Percentiles rank a stretch among this genome's conserved stretches.
Conservation (phyloP, 2,888 invertebrate species). For the Dorcus parallelipipedus region DNA sequence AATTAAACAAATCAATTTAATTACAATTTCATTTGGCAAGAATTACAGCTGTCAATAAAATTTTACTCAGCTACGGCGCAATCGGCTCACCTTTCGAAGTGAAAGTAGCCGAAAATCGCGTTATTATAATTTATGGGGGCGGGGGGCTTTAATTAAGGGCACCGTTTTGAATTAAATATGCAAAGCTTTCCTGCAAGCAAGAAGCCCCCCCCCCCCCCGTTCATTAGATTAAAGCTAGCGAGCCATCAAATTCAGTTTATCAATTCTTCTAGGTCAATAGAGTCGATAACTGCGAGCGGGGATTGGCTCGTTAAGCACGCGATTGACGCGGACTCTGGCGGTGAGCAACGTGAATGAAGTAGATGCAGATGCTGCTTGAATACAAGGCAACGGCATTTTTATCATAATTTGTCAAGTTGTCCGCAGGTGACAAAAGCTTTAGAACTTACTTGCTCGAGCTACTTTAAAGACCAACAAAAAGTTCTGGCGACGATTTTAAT, state of each 20-base stretch:
- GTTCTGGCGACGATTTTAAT: too few species aligned
- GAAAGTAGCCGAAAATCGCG: not conserved
- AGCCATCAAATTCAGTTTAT: not conserved
- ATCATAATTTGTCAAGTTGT: not conserved
- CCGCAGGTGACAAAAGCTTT: not conserved
- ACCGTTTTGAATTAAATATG: too few species aligned
- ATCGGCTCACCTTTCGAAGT: not conserved
- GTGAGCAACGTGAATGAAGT: not conserved
- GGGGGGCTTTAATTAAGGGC: too few species aligned
- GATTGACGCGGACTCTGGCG: not conserved
- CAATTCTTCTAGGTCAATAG: not conserved
- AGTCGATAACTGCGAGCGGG: not conserved
- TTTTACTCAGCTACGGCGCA: not conserved
- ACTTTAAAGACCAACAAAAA: too few species aligned
- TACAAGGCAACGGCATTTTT: too few species aligned
- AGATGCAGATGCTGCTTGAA: not conserved
- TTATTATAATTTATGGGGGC: not conserved
- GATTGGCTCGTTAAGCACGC: not conserved
- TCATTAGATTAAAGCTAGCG: not conserved
- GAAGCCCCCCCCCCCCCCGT: too few species aligned
- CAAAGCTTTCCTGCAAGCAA: too few species aligned
- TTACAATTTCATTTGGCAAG: too few species aligned
- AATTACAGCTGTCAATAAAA: too few species aligned
- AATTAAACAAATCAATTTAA: too few species aligned
- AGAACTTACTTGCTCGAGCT: too few species aligned